Base-by-base conservation (phyloP, 2,888 invertebrate species). In the Ormyrus labotus region DNA sequence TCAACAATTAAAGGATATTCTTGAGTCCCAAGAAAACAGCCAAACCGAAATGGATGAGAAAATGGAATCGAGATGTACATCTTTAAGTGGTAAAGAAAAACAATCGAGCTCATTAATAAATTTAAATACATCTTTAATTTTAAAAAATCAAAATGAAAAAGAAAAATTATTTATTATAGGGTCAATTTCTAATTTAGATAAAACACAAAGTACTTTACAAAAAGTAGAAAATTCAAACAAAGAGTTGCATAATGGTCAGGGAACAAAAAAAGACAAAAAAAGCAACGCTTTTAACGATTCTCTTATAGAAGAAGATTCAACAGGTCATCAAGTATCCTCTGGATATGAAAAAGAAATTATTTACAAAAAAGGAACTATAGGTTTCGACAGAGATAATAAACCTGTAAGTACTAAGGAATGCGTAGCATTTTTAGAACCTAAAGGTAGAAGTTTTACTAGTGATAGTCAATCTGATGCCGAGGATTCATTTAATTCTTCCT, bases 1-100 rank as follows among this genome's bases (percentile, higher is more conserved):
- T 0, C 90, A 90, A 58, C 83, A 84, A 75, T 84, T 90, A 11
- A 82, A 84, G 61, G 84, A 84, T 57, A 76, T 88, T 50, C 67
- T 90, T 34, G 80, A 86, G 65, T 82, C 83, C 0, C 83, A 86
- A 51, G 58, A 80, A 0, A 61, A 72, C n/a, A 58, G 10, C 34
- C 55, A 55, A 7, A 10, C 3, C 5, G 9, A 68, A 9, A 51
- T 13, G 3, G 34, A 73, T 2, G 11, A 6, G 10, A 11, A 7
- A 5, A 68, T 6, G 10, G n/a, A 58, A 47, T 67, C 75, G 6
- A 11, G 50, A 6, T 51, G 10, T 58, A 8, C 61, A 6, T 53
- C 63, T 34, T 10, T 5, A 48, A 13, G 34, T 7, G 5, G 51
- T 34, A 10, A 58, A 48, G 10, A 74, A 13, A 45, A 76, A 50